Evolutionary conservation across 2,797 vertebrate genomes (phyloP).

Genomic region (Falco novaeseelandiae): DNA sequence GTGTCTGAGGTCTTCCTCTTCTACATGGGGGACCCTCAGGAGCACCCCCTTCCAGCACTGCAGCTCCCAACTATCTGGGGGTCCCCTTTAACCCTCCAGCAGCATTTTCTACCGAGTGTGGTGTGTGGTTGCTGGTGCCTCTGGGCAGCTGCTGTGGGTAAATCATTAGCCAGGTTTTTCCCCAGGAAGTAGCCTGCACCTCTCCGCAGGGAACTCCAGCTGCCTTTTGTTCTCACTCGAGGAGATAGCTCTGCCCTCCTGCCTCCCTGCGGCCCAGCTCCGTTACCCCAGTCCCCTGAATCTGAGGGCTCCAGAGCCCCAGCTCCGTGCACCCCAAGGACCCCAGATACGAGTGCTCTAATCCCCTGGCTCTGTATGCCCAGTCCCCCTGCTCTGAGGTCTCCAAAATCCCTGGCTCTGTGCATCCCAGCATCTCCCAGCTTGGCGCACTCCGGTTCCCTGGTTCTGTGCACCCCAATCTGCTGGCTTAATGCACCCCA

Average conservation of each 20-base stretch:
- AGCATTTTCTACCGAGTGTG: fast-evolving
- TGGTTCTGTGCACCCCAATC: neutral
- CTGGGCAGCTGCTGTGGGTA: neutral
- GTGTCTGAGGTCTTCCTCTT: neutral
- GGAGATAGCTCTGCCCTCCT: neutral
- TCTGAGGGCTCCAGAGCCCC: neutral
- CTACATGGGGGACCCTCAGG: too few relatives aligned
- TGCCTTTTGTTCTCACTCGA: neutral
- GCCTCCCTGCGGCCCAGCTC: neutral
- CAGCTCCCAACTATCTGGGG: neutral
- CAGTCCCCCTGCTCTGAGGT: neutral
- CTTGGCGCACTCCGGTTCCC: too few relatives aligned
- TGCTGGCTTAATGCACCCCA: neutral
- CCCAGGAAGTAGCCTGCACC: neutral
- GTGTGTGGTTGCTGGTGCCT: fast-evolving
- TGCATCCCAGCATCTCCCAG: neutral
- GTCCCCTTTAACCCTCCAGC: too few relatives aligned
- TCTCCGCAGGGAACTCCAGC: neutral
- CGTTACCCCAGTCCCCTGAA: fast-evolving
- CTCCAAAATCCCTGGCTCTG: neutral
- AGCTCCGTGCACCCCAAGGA: neutral
- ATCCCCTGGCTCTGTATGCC: neutral
- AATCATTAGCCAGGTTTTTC: neutral
- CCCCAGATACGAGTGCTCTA: neutral
- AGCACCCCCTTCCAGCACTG: neutral